Evolutionary conservation across 2,113 vertebrate genomes (phyloP), one percentile per base, ranked within the genome.

Genomic region (Scopus umbretta): DNA sequence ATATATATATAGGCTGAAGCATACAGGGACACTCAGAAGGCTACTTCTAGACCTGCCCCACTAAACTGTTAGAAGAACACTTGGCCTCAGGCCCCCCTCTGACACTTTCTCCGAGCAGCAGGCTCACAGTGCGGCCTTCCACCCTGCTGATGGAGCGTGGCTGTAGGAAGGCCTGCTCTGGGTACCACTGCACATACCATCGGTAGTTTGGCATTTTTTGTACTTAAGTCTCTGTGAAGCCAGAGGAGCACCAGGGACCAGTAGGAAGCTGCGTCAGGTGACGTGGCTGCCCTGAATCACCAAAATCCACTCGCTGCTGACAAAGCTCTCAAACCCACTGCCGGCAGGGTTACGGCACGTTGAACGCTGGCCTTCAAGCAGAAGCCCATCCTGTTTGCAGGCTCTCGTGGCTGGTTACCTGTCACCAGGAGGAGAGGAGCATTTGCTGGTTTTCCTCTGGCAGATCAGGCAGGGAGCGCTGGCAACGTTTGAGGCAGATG

Each of bases 311-410:
- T 9, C 63, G 12, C 30, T 20, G 30, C 22, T 29, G 36, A 38
- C 13, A 12, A 47, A 30, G 34, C 32, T 36, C 36, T 23, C n/a
- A 11, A 12, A 12, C 13, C 8, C 6, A 3, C 23, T 17, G 56
- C 23, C 3, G 8, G 36, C 11, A 3, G 42, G 26, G 49, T 14
- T 12, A n/a, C 0, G 7, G n/a, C 3, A 1, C 7, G 1, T 14
- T 16, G 43, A 52, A 20, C 3, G 6, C 38, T 21, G 43, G 3
- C 19, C 11, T 27, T 29, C 0, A 7, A 62, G 43, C 29, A 45
- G 50, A 38, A 59, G n/a, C 38, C n/a, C 6, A 2, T 29, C 43
- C 38, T 16, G 11, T 36, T 22, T 9, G 50, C 70, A 20, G 42
- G 25, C 30, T 61, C 40, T 49, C 5, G 0, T 11, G 22, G 36